Evolutionary conservation across 2,113 vertebrate genomes (phyloP).

Genomic region (Platysteira castanea): DNA sequence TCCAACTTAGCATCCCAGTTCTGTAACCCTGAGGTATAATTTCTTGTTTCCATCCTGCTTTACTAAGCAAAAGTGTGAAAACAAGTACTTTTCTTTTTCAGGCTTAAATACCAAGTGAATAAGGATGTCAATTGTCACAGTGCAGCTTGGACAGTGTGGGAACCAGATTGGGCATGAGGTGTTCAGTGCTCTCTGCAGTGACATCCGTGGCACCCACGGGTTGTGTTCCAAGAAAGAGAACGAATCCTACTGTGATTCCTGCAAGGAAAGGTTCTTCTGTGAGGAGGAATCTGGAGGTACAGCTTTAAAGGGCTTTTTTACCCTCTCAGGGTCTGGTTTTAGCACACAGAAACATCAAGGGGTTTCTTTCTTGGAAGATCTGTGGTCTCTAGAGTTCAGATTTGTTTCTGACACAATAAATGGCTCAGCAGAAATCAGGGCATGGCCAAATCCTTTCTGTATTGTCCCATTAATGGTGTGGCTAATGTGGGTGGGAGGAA

Average conservation of each 20-base stretch:
- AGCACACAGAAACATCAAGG: neutral
- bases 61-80: neutral
- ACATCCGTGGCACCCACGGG: conserved; percentile 59
- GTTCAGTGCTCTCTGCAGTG: conserved; percentile 77
- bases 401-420: neutral
- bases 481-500: neutral
- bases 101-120: neutral
- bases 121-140: conserved; percentile 86
- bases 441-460: neutral
- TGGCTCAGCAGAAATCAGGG: neutral
- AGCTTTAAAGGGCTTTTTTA: neutral
- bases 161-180: conserved; percentile 91
- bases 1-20: neutral
- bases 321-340: neutral
- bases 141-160: conserved; percentile 95
- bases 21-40: neutral
- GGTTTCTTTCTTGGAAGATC: neutral
- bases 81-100: neutral
- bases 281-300: conserved; percentile 76
- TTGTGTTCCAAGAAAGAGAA: conserved; percentile 72
- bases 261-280: conserved; percentile 85
- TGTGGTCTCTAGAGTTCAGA: neutral
- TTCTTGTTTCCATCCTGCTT: neutral
- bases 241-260: conserved; percentile 70
- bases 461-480: neutral